Conservation (phyloP, 2,888 invertebrate genomes). For the Netelia melanura region DNA sequence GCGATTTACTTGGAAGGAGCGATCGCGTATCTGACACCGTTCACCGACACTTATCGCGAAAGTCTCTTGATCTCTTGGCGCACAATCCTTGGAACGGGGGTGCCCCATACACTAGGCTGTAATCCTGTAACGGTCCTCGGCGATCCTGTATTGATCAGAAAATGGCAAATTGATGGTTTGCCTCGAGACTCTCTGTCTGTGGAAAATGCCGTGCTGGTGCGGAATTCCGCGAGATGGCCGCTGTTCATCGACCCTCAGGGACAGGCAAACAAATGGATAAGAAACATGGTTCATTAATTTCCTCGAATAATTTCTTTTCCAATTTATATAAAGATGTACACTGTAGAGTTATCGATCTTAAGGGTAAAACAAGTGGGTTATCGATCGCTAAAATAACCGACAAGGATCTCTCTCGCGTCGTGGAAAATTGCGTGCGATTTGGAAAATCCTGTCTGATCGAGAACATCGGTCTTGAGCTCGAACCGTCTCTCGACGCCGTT, state of each 20-base stretch:
- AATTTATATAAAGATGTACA: no score
- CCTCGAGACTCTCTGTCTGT: constrained; percentile 94
- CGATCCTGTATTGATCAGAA: constrained; percentile 91
- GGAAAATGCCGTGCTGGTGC: constrained; percentile 94
- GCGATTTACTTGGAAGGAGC: constrained; percentile 86
- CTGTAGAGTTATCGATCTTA: constrained; percentile 69
- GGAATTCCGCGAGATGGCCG: constrained; percentile 94
- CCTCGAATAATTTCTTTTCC: no score
- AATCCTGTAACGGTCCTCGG: constrained; percentile 90
- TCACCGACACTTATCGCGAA: constrained; percentile 88
- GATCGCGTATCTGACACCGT: constrained; percentile 93
- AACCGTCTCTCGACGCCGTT: constrained; percentile 94
- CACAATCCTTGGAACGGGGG: constrained; percentile 85
- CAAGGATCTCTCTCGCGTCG: constrained; percentile 89
- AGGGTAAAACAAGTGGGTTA: constrained; percentile 90
- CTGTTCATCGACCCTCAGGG: constrained; percentile 97
- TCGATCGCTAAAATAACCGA: constrained; percentile 91
- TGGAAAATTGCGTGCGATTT: constrained; percentile 90
- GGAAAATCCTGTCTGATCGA: constrained; percentile 93
- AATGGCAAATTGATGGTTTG: constrained; percentile 94
- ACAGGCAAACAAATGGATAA: constrained; percentile 96
- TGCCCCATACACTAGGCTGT: constrained; percentile 90
- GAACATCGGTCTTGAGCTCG: constrained; percentile 93
- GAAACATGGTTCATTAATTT: constrained; percentile 89
- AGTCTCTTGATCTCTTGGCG: constrained; percentile 87